Evolutionary conservation across 53 echinoderm and acorn worm genomes (phyloP).

Genomic region (Echinarachnius parma): DNA sequence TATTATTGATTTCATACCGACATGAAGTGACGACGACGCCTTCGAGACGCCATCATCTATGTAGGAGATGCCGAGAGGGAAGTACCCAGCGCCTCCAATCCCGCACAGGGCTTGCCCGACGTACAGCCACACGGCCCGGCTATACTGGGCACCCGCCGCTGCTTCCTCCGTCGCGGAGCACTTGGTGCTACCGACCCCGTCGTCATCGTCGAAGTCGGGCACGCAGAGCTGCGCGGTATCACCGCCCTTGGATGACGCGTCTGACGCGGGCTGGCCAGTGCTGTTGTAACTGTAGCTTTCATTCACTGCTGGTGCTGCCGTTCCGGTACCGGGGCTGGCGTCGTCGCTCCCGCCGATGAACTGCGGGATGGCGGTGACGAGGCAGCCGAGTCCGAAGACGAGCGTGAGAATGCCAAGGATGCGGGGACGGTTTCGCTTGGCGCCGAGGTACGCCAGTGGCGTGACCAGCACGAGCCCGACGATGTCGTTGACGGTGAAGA

Average conservation of each 20-base stretch:
- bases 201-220: not conserved
- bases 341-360: slow-evolving; percentile 14
- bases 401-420: slow-evolving; percentile 44
- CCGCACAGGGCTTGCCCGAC: slow-evolving; percentile 23
- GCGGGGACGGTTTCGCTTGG: slow-evolving; percentile 50
- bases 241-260: not conserved
- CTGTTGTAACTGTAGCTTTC: not conserved
- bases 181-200: not conserved
- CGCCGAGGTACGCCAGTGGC: slow-evolving; percentile 2
- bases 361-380: slow-evolving; percentile 54
- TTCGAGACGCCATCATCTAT: slow-evolving; percentile 33
- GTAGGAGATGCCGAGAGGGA: slow-evolving; percentile 19
- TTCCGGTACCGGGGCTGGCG: not conserved
- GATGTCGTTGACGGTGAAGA: slow-evolving; percentile 31
- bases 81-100: slow-evolving; percentile 13
- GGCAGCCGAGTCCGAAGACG: slow-evolving; percentile 42
- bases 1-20: slow-evolving; percentile 16
- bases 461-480: slow-evolving; percentile 2
- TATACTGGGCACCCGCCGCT: slow-evolving; percentile 20
- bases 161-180: slow-evolving; percentile 14
- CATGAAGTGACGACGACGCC: not conserved
- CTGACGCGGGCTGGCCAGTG: not conserved
- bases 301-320: not conserved
- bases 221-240: too few relatives aligned
- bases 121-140: slow-evolving; percentile 3